Evolutionary conservation across 2,113 vertebrate species (phyloP).

Genomic region (Vidua chalybeata): DNA sequence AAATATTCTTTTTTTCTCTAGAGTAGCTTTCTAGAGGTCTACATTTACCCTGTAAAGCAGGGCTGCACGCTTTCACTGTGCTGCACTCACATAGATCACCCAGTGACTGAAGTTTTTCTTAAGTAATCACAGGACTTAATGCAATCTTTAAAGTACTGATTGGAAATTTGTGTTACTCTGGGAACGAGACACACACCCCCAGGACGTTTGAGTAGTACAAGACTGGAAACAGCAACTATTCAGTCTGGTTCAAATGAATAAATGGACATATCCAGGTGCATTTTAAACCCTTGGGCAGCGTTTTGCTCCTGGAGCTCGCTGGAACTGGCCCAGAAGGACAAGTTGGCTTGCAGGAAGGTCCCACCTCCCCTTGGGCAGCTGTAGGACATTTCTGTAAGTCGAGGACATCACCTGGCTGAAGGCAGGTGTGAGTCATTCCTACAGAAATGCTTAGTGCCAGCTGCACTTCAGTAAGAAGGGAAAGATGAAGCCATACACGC

Average conservation of each 20-base stretch:
- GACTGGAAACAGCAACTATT: background rate
- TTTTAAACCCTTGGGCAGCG: background rate
- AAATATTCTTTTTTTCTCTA: background rate
- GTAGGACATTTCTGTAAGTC: background rate
- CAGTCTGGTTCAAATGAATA: rapidly evolving
- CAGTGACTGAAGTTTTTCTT: background rate
- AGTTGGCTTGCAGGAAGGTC: background rate
- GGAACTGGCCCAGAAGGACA: background rate
- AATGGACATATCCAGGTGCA: rapidly evolving
- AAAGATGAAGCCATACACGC: background rate
- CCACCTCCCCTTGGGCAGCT: background rate
- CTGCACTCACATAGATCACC: background rate
- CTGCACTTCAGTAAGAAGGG: background rate
- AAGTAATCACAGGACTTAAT: background rate
- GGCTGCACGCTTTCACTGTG: background rate
- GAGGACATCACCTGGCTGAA: background rate
- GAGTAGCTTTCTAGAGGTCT: background rate
- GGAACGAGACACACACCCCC: too few relatives aligned
- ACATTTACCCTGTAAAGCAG: background rate
- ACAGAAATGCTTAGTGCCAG: rapidly evolving
- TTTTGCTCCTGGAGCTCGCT: background rate
- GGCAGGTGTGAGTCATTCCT: background rate
- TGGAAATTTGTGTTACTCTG: background rate
- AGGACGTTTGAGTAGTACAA: background rate
- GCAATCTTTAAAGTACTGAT: background rate